Evolutionary conservation across 2,113 vertebrate species (phyloP), one percentile per base, ranked within the genome.

Genomic region (Sminthopsis crassicaudata): DNA sequence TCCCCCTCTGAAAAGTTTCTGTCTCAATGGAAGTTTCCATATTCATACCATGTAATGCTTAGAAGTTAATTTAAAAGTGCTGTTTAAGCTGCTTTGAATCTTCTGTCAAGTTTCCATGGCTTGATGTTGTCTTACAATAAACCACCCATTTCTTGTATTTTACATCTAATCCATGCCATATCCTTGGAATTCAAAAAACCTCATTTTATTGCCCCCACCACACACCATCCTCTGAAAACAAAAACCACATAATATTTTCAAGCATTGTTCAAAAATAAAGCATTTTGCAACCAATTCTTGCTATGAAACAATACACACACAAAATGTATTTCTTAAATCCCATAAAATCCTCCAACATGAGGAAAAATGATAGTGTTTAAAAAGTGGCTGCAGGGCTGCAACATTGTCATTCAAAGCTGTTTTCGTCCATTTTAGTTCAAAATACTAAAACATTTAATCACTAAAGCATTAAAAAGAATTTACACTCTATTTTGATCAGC

Each of bases 211-310:
- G 98, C 99, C 99, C 99, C 99, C 99, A 99, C 99, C 98, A 99
- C 98, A 99, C 99, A 99, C 99, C 99, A 98, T 99, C 98, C 98
- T 98, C 98, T 98, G 98, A 99, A 99, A 99, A 98, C 98, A 99
- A 99, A 99, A 99, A 98, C 99, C 98, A 99, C 98, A 98, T 98
- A 99, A 99, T 98, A 99, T 99, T 99, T 99, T 99, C 98, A 99
- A 99, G 99, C 99, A 99, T 99, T 98, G 98, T 99, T 99, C 98
- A 99, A 99, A 99, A 99, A 99, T 99, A 99, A 99, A 99, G 98
- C 98, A 98, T 99, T 99, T 98, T 96, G 99, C 99, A 99, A 99
- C 99, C 99, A 99, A 99, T 99, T 99, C 99, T 99, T 98, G 99
- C 99, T 99, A 99, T 99, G 98, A 99, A 99, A 99, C 99, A 99